Evolutionary conservation across 2,113 vertebrate genomes (phyloP).

Genomic region (Gallinago undulata): DNA sequence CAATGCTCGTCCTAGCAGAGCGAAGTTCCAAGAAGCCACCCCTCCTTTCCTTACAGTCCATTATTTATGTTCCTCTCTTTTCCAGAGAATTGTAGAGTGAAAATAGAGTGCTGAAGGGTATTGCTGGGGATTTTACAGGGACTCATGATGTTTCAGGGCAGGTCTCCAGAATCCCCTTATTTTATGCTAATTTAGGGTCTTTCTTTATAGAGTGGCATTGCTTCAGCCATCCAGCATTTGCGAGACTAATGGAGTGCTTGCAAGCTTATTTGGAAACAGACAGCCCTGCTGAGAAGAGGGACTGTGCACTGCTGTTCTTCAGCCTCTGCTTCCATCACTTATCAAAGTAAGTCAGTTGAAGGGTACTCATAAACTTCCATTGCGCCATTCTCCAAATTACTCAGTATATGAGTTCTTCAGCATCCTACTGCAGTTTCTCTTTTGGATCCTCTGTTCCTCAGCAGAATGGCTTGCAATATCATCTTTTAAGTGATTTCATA

Average conservation of each 20-base stretch:
- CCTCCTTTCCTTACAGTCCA: background rate
- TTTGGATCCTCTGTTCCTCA: background rate
- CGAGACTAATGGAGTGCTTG: background rate
- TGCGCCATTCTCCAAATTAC: background rate
- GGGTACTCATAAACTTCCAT: background rate
- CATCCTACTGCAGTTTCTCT: background rate
- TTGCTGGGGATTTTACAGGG: background rate
- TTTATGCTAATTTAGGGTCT: background rate
- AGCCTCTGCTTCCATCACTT: background rate
- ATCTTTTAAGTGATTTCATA: slow-evolving; percentile 1
- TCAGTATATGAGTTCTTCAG: background rate
- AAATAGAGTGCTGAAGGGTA: background rate
- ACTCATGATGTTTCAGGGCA: background rate
- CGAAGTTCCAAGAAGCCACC: background rate
- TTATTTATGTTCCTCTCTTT: slow-evolving; percentile 26
- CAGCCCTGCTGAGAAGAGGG: background rate
- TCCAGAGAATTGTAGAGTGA: background rate
- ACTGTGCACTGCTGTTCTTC: background rate
- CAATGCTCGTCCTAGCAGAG: background rate
- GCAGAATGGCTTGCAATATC: slow-evolving; percentile 8
- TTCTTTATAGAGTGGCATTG: background rate
- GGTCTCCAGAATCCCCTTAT: background rate
- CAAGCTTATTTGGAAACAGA: background rate
- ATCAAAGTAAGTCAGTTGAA: background rate
- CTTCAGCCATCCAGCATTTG: background rate